Evolutionary conservation across 1,140 invertebrate genomes (phyloP).

Genomic region (Eriocheir sinensis): DNA sequence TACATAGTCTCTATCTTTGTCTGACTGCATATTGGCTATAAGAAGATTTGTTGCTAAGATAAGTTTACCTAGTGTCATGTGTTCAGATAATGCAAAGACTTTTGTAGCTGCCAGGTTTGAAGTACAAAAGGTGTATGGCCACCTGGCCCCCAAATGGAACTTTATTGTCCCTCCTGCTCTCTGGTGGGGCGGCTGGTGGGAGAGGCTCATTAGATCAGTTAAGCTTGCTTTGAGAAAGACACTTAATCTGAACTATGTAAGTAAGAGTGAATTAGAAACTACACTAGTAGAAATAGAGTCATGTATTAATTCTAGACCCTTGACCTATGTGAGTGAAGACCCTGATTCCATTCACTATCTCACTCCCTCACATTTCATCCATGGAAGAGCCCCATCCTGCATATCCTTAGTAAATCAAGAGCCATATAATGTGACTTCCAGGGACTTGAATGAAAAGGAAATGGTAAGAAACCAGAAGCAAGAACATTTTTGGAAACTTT

Average conservation of each 20-base stretch:
- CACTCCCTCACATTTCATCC: slow-evolving; percentile 64
- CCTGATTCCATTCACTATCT: not conserved
- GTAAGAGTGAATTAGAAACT: slow-evolving; percentile 47
- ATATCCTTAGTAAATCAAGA: not conserved
- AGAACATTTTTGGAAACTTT: slow-evolving; percentile 56
- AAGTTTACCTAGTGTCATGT: slow-evolving; percentile 34
- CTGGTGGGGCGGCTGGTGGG: no score
- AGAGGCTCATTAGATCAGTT: slow-evolving; percentile 72
- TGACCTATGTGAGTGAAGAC: slow-evolving; percentile 52
- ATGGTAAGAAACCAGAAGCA: not conserved
- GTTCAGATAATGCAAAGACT: slow-evolving; percentile 60
- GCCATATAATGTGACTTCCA: not conserved
- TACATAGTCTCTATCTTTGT: not conserved
- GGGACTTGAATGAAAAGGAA: slow-evolving; percentile 29
- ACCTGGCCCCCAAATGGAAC: slow-evolving; percentile 62
- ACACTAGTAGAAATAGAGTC: slow-evolving; percentile 31
- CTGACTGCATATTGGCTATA: slow-evolving; percentile 23
- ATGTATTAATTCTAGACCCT: slow-evolving; percentile 47
- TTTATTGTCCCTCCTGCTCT: slow-evolving; percentile 59
- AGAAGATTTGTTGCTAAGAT: slow-evolving; percentile 34
- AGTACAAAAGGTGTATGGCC: slow-evolving; percentile 15
- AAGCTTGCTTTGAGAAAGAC: slow-evolving; percentile 53
- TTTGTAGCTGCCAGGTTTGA: not conserved
- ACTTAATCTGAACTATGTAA: slow-evolving; percentile 49
- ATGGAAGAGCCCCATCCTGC: not conserved